These are phyloP conservation scores for Archivesica marissinica DNA, from an alignment of 1,140 invertebrate genomes.

Conservation along the genomic window DNA sequence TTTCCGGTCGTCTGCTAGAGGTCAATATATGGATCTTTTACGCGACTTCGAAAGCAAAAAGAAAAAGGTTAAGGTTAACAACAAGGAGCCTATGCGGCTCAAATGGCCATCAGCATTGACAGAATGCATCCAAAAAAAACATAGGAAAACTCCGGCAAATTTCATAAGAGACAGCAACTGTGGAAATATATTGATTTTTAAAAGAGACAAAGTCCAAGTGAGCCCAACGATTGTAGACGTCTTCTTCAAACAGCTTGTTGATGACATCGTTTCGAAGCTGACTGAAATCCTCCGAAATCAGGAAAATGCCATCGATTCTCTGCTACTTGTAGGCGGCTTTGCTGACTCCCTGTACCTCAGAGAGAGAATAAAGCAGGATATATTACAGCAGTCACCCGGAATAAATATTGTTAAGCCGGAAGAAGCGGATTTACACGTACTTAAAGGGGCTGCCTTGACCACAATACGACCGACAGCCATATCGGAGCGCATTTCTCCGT, in stretches of 20 bases:
- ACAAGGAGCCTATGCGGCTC: background rate
- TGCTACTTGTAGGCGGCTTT: constrained; percentile 13
- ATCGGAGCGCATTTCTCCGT: background rate
- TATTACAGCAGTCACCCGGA: background rate
- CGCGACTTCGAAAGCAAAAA: constrained; percentile 13
- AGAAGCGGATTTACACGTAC: background rate
- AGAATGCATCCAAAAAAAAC: background rate
- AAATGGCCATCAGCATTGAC: background rate
- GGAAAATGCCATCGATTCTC: background rate
- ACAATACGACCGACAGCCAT: background rate
- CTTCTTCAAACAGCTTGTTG: background rate
- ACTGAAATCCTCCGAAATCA: background rate
- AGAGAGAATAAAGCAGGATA: background rate
- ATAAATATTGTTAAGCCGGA: background rate
- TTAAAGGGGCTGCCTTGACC: constrained; percentile 11
- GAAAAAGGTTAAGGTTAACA: background rate
- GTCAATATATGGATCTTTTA: background rate
- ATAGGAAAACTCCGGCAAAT: background rate
- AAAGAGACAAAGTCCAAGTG: background rate
- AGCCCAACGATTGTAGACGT: background rate
- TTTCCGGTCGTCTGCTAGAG: background rate
- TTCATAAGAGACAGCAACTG: background rate
- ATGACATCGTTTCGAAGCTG: background rate
- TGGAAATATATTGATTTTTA: background rate
- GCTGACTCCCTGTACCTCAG: background rate